A percentile compares a stretch with the other conserved stretches of the same genome.
phyloP scores from a whole-genome alignment of 2,113 vertebrate species.

The Upupa epops region DNA sequence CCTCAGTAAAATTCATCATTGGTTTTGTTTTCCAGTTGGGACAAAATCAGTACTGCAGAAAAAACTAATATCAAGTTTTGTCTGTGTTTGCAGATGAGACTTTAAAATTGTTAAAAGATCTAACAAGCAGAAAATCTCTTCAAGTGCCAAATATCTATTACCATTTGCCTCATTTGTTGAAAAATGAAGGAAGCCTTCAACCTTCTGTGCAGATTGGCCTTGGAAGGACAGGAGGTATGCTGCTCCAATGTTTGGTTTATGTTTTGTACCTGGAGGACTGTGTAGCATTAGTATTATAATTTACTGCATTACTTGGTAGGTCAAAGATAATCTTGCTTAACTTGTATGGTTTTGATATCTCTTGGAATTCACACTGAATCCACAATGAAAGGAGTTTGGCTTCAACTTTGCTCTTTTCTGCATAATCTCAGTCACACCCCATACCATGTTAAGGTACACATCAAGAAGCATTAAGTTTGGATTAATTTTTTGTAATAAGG shows the following conservation, averaged over 20 bases:
- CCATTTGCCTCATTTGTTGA: conserved; percentile 96
- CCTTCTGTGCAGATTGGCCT: conserved; percentile 92
- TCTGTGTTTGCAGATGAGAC: conserved; percentile 86
- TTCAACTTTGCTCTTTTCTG: conserved; percentile 36
- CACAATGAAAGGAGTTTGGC: conserved; percentile 3
- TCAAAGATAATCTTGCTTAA: not conserved
- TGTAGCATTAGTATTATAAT: not conserved
- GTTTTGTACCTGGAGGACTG: not conserved
- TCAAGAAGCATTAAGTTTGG: conserved; percentile 5
- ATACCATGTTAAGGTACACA: not conserved
- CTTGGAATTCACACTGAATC: not conserved
- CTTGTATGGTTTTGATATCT: not conserved
- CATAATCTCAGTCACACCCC: not conserved
- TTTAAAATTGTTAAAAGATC: conserved; percentile 92
- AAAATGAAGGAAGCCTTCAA: conserved; percentile 95
- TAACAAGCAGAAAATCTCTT: conserved; percentile 90
- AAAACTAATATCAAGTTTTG: not conserved
- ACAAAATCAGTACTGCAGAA: too few species aligned
- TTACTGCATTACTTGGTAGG: not conserved
- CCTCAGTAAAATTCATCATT: not conserved
- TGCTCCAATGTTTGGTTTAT: not conserved
- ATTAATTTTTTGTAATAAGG: not conserved
- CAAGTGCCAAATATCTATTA: conserved; percentile 99
- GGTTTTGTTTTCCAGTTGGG: not conserved
- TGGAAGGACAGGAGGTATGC: conserved; percentile 91